Conservation (phyloP, 2,113 vertebrate species). For the Gavia stellata region DNA sequence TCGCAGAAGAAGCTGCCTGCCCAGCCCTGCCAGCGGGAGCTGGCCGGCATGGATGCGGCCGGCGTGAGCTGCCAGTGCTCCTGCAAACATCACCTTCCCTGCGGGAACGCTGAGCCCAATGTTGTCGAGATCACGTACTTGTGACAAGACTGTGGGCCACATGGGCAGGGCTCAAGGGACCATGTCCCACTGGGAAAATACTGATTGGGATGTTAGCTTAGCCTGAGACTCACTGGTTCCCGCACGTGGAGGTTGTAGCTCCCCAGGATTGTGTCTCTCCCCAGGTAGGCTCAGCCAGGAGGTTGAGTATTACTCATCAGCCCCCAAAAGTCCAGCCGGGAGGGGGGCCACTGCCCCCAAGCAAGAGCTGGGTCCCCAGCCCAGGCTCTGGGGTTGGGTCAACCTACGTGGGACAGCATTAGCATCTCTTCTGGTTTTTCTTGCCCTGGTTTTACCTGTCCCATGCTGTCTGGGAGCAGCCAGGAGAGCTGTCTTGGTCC, state of each 20-base stretch:
- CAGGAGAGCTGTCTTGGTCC: background rate
- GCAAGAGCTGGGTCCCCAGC: background rate
- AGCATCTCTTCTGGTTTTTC: background rate
- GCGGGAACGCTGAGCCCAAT: background rate
- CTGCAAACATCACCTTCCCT: background rate
- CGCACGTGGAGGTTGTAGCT: fast-evolving
- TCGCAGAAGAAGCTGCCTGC: background rate
- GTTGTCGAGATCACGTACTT: slow-evolving; percentile 68
- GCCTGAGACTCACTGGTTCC: fast-evolving
- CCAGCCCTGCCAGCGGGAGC: background rate
- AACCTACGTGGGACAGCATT: fast-evolving
- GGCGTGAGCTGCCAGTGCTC: background rate
- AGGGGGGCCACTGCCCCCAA: background rate
- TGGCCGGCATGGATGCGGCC: background rate
- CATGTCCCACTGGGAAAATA: fast-evolving
- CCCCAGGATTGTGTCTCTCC: background rate
- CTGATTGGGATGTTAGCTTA: background rate
- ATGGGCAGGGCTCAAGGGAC: background rate
- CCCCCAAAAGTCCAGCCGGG: background rate
- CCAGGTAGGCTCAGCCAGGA: background rate
- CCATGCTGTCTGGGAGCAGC: background rate
- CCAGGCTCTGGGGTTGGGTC: background rate
- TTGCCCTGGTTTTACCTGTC: background rate
- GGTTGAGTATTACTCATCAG: background rate
- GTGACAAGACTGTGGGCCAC: background rate